A percentile compares a stretch with the other conserved stretches of the same genome.
phyloP scores from a whole-genome alignment of 2,888 invertebrate genomes.

The Cephonodes hylas region DNA sequence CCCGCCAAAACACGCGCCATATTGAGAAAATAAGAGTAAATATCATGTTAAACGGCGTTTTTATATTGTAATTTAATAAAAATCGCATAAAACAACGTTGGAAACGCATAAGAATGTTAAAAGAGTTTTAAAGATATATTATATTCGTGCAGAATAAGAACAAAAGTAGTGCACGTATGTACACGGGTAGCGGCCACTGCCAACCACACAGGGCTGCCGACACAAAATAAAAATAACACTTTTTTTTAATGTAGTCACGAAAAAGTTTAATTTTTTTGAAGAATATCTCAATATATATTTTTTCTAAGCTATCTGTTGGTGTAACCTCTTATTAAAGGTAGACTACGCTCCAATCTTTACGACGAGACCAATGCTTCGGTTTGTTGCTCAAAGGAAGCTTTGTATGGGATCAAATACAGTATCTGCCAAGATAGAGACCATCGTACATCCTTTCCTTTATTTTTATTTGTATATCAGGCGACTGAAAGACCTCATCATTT shows the following conservation, averaged over 20 bases:
- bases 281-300: too few relatives aligned
- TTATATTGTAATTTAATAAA: slow-evolving; percentile 39
- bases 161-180: slow-evolving; percentile 43
- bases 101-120: slow-evolving; percentile 53
- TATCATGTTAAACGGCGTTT: slow-evolving; percentile 33
- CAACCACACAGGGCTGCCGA: slow-evolving; percentile 40
- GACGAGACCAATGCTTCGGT: too few relatives aligned
- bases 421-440: too few relatives aligned
- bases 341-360: too few relatives aligned
- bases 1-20: slow-evolving; percentile 4
- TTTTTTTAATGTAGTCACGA: not conserved
- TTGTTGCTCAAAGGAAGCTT: too few relatives aligned
- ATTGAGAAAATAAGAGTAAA: not conserved
- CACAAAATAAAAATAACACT: not conserved
- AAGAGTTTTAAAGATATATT: slow-evolving; percentile 52
- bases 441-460: too few relatives aligned
- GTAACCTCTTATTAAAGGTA: too few relatives aligned
- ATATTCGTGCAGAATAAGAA: slow-evolving; percentile 53
- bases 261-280: too few relatives aligned
- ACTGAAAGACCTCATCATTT: too few relatives aligned
- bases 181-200: slow-evolving; percentile 53
- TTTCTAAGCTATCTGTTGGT: too few relatives aligned
- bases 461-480: too few relatives aligned
- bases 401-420: too few relatives aligned
- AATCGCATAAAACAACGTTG: slow-evolving; percentile 25